Base-by-base conservation (phyloP, 2,797 vertebrate species). In the Huso huso region DNA sequence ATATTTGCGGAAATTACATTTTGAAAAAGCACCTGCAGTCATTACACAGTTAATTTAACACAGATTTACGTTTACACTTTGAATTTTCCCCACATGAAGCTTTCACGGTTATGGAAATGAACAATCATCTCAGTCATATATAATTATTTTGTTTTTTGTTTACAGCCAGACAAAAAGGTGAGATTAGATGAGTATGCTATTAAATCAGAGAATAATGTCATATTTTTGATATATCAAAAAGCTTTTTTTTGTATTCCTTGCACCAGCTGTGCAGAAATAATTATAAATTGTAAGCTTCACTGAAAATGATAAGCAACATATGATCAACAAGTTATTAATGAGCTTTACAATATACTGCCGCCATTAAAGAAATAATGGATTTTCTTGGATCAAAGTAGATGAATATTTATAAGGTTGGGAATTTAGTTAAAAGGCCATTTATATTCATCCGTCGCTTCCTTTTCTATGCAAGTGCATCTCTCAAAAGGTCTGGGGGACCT, bases 311-410 rank as follows among this genome's bases (percentile, higher is more conserved):
- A 57, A 15, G 2, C 12, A 63, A 59, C 51, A 57, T 52, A 63
- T 68, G 61, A 63, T 53, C 49, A 68, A 12, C 66, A 68, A 59
- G 61, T 57, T 68, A 63, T 63, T 63, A 68, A 23, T 48, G n/a
- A 53, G 10, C 65, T 50, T 66, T 59, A 37, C 63, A 65, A 69
- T 53, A 59, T 51, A 62, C 48, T 48, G 52, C 66, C 66, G 61
- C 50, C 53, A 66, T 70, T 63, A 62, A 65, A 66, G 69, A 66
- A 63, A 63, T 51, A 59, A 70, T 59, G 52, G 52, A 63, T 23
- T 49, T 63, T 57, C 64, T 65, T 57, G 51, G 52, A 57, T 65
- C 64, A 65, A 65, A 65, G 52, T 57, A 53, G 65, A 63, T 66
- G 61, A 51, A 66, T 66, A 51, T 58, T 63, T 66, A 70, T 59